Percentiles rank a stretch among this genome's conserved stretches.
These are phyloP conservation scores for Apeltes quadracus DNA, from an alignment of 2,113 vertebrate genomes.

Conservation along the genomic window DNA sequence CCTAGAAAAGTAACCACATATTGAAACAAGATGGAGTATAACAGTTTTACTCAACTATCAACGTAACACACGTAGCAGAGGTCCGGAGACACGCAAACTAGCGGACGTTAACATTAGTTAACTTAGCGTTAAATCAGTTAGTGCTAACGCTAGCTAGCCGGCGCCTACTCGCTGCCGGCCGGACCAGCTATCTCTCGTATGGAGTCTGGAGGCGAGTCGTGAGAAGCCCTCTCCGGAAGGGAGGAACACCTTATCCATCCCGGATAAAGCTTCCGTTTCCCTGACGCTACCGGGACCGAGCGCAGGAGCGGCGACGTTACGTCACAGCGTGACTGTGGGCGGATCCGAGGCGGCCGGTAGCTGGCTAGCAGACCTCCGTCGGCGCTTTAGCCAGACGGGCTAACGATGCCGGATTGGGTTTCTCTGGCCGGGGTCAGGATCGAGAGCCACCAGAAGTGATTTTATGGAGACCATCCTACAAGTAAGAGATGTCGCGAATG, in stretches of 20 bases:
- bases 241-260: background rate
- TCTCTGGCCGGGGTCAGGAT: constrained; percentile 48
- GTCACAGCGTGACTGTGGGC: constrained; percentile 53
- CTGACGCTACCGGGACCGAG: background rate
- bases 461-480: constrained; percentile 56
- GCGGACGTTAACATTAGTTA: background rate
- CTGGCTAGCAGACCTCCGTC: constrained; percentile 25
- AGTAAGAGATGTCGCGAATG: constrained; percentile 47
- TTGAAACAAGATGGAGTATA: background rate
- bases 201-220: background rate
- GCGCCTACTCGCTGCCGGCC: background rate
- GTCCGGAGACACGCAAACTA: background rate
- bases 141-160: constrained; percentile 5
- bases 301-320: background rate
- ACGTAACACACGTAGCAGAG: background rate
- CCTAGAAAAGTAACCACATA: constrained; percentile 3
- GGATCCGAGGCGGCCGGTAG: constrained; percentile 47
- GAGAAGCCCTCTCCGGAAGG: background rate
- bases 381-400: constrained; percentile 44
- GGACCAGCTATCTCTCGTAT: background rate
- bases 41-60: background rate
- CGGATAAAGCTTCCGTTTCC: background rate
- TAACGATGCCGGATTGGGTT: constrained; percentile 66
- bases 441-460: constrained; percentile 48
- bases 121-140: background rate